phyloP scores from a whole-genome alignment of 2,797 vertebrate species.

The Percopsis omiscomaycus region DNA sequence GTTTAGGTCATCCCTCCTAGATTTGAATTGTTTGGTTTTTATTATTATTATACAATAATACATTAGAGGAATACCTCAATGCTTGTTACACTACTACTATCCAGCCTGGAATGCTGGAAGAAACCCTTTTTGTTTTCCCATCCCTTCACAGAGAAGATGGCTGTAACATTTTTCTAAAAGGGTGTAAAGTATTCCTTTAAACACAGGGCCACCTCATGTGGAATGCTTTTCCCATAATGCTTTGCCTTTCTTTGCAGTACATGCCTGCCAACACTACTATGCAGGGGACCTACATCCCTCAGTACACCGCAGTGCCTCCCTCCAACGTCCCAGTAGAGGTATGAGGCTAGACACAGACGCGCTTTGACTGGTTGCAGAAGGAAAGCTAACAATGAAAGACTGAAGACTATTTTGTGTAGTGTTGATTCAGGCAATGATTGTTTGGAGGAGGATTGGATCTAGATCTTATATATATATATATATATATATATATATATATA shows the following conservation, averaged over 20 bases:
- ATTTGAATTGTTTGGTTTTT: too few relatives aligned
- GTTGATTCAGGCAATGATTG: not conserved
- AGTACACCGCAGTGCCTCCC: slow-evolving; percentile 87
- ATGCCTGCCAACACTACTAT: slow-evolving; percentile 86
- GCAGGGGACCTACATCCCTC: slow-evolving; percentile 91
- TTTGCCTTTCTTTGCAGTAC: slow-evolving; percentile 74
- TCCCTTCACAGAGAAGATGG: too few relatives aligned
- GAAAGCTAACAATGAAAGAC: not conserved
- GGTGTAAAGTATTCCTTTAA: not conserved
- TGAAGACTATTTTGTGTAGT: not conserved
- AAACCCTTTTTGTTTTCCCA: too few relatives aligned
- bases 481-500: not conserved
- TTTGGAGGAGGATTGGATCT: too few relatives aligned
- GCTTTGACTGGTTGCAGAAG: not conserved
- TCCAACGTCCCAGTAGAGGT: slow-evolving; percentile 88
- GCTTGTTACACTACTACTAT: too few relatives aligned
- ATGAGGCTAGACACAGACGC: slow-evolving; percentile 31
- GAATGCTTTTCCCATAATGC: not conserved
- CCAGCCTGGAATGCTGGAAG: too few relatives aligned
- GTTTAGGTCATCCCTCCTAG: too few relatives aligned
- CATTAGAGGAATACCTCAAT: too few relatives aligned
- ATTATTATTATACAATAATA: too few relatives aligned
- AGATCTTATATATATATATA: not conserved
- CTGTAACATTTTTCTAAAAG: too few relatives aligned
- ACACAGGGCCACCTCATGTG: not conserved